These are phyloP conservation scores for Crepidodera aurea DNA, from an alignment of 2,888 invertebrate genomes.

Conservation along the genomic window DNA sequence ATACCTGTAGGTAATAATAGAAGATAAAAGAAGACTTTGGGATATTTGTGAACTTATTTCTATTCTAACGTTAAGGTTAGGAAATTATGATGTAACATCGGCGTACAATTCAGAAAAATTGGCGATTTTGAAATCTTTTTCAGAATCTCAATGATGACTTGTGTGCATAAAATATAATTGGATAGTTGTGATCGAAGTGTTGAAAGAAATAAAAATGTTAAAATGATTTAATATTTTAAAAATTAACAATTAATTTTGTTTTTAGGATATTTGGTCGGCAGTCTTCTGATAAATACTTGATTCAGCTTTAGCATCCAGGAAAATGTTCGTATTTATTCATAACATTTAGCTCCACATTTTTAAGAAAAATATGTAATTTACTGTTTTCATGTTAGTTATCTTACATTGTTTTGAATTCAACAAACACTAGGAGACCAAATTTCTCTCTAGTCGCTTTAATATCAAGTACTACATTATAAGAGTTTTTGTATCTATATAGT, in stretches of 20 bases:
- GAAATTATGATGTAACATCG: too few relatives aligned
- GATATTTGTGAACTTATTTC: too few relatives aligned
- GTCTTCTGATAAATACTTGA: conserved; percentile 28
- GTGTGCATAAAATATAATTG: too few relatives aligned
- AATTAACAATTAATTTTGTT: neutral
- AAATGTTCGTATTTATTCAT: conserved; percentile 23
- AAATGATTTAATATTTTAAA: neutral
- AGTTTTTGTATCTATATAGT: conserved; percentile 29
- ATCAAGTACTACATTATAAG: conserved; percentile 25
- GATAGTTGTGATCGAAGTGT: too few relatives aligned
- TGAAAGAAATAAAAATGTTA: too few relatives aligned
- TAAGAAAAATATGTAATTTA: conserved; percentile 19
- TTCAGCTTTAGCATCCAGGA: conserved; percentile 6
- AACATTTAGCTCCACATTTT: conserved; percentile 13
- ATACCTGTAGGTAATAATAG: too few relatives aligned
- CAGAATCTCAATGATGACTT: too few relatives aligned
- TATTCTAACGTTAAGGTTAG: too few relatives aligned
- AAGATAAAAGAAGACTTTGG: too few relatives aligned
- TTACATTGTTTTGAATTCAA: conserved; percentile 24
- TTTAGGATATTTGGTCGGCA: conserved; percentile 29
- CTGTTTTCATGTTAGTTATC: conserved; percentile 27
- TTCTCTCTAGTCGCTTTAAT: conserved; percentile 31
- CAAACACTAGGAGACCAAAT: conserved; percentile 28
- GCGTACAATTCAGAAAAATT: too few relatives aligned
- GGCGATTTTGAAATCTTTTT: too few relatives aligned